Conservation (phyloP, 2,888 invertebrate species). For the Drosophila prostipennis region DNA sequence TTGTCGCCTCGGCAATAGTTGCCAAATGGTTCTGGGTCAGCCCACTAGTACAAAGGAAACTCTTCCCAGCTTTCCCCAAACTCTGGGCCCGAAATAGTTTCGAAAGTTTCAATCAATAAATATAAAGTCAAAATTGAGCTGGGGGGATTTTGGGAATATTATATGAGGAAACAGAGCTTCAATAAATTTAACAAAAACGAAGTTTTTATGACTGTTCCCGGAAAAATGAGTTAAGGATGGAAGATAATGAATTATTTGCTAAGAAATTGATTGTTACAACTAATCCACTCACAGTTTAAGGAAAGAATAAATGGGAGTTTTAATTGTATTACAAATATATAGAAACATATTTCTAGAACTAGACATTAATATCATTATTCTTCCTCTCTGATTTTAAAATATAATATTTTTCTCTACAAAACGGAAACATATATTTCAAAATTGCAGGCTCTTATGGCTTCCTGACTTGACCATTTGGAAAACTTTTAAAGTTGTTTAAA, state of each 20-base stretch:
- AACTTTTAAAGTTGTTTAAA: conserved; percentile 12
- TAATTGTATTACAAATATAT: background rate
- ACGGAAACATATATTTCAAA: background rate
- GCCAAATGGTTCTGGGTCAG: conserved; percentile 32
- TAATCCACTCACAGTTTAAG: background rate
- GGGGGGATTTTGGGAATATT: conserved; percentile 6
- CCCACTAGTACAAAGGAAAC: conserved; percentile 5
- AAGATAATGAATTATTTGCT: background rate
- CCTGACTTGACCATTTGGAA: background rate
- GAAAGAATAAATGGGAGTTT: background rate
- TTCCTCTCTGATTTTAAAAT: no score
- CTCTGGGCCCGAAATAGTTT: conserved; percentile 15
- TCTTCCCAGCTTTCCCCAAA: background rate
- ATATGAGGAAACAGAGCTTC: conserved; percentile 3
- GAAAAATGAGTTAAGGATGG: background rate
- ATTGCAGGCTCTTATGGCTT: no score
- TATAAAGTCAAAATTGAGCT: conserved; percentile 24
- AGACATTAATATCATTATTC: no score
- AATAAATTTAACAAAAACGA: conserved; percentile 14
- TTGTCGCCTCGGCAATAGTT: conserved; percentile 51
- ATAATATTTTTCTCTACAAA: background rate
- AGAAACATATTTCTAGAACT: background rate
- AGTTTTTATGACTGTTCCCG: background rate
- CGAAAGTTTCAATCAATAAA: conserved; percentile 48
- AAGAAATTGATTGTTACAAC: no score